Base-by-base conservation (phyloP, 1,140 invertebrate genomes). In the Drosophila subobscura region DNA sequence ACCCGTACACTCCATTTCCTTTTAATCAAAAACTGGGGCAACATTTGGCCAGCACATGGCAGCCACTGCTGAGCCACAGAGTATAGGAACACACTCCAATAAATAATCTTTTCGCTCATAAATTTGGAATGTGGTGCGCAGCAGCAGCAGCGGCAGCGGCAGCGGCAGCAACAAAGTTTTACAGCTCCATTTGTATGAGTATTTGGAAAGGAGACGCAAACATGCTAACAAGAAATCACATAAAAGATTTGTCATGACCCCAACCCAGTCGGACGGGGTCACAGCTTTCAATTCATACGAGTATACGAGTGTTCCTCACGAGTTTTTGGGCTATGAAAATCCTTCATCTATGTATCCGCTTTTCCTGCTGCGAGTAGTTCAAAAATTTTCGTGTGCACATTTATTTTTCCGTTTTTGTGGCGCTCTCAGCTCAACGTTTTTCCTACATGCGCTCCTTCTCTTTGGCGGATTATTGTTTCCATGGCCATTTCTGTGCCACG, bases 81-180 rank as follows among this genome's bases (percentile, higher is more conserved):
- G 25, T 27, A 37, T 37, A 12, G 33, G 61, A 61, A 55, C 52
- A 61, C 67, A 68, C 60, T 66, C 55, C 78, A 72, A 81, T 88
- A 88, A 89, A 89, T 88, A 88, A 88, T 88, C 77, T 88, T 77
- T 83, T 51, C 46, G 67, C 75, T 89, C 84, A 89, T 88, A 88
- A 88, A 88, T 89, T 88, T 79, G n/a, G 57, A 78, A 88, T 78
- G 78, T 57, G 68, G 57, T 58, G 55, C 51, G 51, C 27, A 73
- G 29, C 44, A 37, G 68, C 55, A 74, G 16, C 16, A 20, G 16
- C 16, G 29, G 29, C 44, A 37, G 68, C 55, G 73, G 16, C 16
- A 20, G 16, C 16, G 29, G 68, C 55, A 74, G 29, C 41, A 75
- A 37, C 10, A 75, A 68, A 64, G 59, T 77, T 85, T 86, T 81